Evolutionary conservation across 2,797 vertebrate species (phyloP).

Genomic region (Acrossocheilus fasciatus): DNA sequence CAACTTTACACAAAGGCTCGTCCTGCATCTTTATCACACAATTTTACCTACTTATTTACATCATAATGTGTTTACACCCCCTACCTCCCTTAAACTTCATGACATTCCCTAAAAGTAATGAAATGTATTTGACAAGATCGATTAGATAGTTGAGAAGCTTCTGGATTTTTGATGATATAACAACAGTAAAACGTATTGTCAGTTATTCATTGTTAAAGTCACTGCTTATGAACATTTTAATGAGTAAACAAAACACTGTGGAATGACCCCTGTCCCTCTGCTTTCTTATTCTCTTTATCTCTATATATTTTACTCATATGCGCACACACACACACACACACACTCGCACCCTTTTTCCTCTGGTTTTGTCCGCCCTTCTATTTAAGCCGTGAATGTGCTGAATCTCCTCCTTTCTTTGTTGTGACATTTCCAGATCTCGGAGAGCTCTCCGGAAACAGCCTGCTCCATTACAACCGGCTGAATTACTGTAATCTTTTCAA

Average conservation of each 20-base stretch:
- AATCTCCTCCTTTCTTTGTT: slow-evolving; percentile 62
- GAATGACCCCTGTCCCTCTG: slow-evolving; percentile 6
- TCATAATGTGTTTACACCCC: slow-evolving; percentile 55
- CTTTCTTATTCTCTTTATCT: slow-evolving; percentile 25
- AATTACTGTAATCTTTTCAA: slow-evolving; percentile 72
- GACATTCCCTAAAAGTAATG: slow-evolving; percentile 37
- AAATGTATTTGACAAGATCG: slow-evolving; percentile 60
- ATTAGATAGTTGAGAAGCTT: slow-evolving; percentile 32
- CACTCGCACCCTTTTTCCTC: slow-evolving; percentile 23
- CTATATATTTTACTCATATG: background rate
- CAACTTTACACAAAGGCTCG: background rate
- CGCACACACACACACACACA: background rate
- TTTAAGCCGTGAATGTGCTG: slow-evolving; percentile 56
- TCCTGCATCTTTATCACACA: background rate
- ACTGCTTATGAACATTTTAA: background rate
- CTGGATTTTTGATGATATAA: background rate
- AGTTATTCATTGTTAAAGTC: background rate
- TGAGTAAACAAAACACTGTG: background rate
- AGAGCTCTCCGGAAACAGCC: slow-evolving; percentile 63
- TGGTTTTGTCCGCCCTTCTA: slow-evolving; percentile 51
- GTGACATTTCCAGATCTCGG: slow-evolving; percentile 64
- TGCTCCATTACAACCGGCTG: slow-evolving; percentile 64
- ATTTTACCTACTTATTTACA: slow-evolving; percentile 11
- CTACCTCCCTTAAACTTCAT: slow-evolving; percentile 47
- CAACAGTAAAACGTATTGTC: background rate